Base-by-base conservation (phyloP, 2,113 vertebrate species). In the Sterna hirundo region DNA sequence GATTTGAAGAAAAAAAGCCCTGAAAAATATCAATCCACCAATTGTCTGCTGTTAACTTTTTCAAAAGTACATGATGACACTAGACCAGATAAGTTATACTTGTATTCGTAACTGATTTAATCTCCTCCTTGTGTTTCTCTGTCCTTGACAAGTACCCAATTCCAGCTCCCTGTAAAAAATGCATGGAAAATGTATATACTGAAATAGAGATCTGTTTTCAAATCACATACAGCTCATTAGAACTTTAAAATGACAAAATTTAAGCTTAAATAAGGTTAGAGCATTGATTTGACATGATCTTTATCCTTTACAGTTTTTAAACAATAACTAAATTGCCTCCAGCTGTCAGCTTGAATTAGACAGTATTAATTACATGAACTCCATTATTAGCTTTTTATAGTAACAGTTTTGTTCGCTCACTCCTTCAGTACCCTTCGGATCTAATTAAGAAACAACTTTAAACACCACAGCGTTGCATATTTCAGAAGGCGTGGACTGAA, bases 391-490 rank as follows among this genome's bases (percentile, higher is more conserved):
- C 25, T 19, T 81, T 94, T 86, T 62, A 61, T 54, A 83, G 78
- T 91, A 94, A 47, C n/a, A 66, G 20, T 55, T 83, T 77, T 64
- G 21, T 76, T 79, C 69, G 38, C 54, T 71, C 34, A 54, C 54
- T 90, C 58, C 42, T 88, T 85, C 29, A 36, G n/a, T 46, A 81
- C n/a, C 16, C 40, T 92, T 93, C 29, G 46, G 42, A 77, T 80
- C n/a, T 80, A 64, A 75, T 58, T 80, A 74, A 84, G 42, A 86
- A 86, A 46, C 55, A 92, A 26, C 74, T 95, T 92, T n/a, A 40
- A 85, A 62, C 44, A 90, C 38, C 38, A 66, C 17, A 47, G 69
- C 0, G 0, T 12, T 36, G 52, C 25, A 30, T 9, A 2, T 72
- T 93, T 83, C 92, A 69, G 71, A 80, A 94, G 76, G 61, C 12